Conservation (phyloP, 2,797 vertebrate genomes). For the Borostomias antarcticus region DNA sequence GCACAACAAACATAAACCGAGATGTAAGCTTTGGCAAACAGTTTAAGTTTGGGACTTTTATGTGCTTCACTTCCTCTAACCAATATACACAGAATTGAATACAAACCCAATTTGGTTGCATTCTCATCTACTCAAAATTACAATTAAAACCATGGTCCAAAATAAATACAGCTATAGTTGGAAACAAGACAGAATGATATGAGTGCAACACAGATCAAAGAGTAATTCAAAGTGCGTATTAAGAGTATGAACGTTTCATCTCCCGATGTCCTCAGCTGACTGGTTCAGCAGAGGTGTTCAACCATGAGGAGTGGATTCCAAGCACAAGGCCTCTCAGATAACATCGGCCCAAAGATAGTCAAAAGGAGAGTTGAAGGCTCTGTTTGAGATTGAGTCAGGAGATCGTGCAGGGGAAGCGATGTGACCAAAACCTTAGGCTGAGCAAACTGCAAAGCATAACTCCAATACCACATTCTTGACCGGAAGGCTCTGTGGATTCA, state of each 20-base stretch:
- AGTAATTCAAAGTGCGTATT: too few relatives aligned
- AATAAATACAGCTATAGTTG: too few relatives aligned
- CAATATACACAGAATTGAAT: too few relatives aligned
- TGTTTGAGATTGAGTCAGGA: not conserved
- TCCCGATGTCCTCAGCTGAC: not conserved
- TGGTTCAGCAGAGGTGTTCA: not conserved
- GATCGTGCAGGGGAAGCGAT: not conserved
- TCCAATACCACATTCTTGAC: constrained; percentile 20
- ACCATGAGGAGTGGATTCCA: not conserved
- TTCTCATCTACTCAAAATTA: too few relatives aligned
- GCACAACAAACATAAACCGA: not conserved
- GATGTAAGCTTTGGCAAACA: too few relatives aligned
- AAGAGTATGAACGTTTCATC: too few relatives aligned
- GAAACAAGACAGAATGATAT: too few relatives aligned
- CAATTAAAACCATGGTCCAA: too few relatives aligned
- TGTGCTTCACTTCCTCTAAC: too few relatives aligned
- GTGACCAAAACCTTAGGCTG: not conserved
- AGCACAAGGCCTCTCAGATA: not conserved
- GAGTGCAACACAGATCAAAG: too few relatives aligned
- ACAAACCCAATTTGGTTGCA: too few relatives aligned
- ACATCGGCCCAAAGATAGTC: not conserved
- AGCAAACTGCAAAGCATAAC: not conserved
- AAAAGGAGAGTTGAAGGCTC: not conserved
- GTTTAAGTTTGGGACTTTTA: too few relatives aligned
- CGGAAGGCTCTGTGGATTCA: not conserved